Base-by-base conservation (phyloP, 2,888 invertebrate species). In the Hirtodrosophila alboralis region DNA sequence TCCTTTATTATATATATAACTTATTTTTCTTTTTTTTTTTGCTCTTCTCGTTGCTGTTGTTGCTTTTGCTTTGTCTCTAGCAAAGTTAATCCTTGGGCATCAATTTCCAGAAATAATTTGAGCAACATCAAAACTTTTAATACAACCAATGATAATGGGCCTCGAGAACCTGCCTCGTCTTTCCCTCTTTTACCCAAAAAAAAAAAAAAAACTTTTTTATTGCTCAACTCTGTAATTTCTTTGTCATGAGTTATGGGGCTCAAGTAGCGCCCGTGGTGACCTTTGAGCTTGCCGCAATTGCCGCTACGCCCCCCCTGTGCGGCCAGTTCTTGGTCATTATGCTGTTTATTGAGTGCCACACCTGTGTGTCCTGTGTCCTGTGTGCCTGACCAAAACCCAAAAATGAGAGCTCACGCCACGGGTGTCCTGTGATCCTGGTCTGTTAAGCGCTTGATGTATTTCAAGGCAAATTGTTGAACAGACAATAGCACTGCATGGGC, bases 41-140 rank as follows among this genome's bases (percentile, higher is more conserved):
- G 21, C n/a, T 18, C 26, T 14, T n/a, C n/a, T 60, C 38, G 61
- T 53, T 36, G n/a, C 38, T 37, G 16, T 40, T 34, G 8, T 28
- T 31, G 16, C 31, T 40, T 28, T 34, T 21, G 9, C 12, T 31
- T 36, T 58, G 59, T 27, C 51, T 48, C 58, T 36, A 51, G 43
- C 56, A 70, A 87, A 87, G 81, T 87, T 86, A 81, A 78, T 87
- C 81, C 85, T 86, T 66, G 70, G 76, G 75, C 86, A 85, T 87
- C 86, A 87, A 87, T 85, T 86, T 86, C 87, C 68, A 63, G 65
- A 80, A 86, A 76, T 84, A 86, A 86, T 86, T 84, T 85, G 73
- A 63, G 64, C 85, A 84, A 73, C 86, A 87, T 84, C 81, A 65
- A 84, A 87, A 85, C 76, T 86, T 85, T 87, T 87, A 84, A 87